phyloP scores from a whole-genome alignment of 2,888 invertebrate species.

The Drosophila nigritarsus region DNA sequence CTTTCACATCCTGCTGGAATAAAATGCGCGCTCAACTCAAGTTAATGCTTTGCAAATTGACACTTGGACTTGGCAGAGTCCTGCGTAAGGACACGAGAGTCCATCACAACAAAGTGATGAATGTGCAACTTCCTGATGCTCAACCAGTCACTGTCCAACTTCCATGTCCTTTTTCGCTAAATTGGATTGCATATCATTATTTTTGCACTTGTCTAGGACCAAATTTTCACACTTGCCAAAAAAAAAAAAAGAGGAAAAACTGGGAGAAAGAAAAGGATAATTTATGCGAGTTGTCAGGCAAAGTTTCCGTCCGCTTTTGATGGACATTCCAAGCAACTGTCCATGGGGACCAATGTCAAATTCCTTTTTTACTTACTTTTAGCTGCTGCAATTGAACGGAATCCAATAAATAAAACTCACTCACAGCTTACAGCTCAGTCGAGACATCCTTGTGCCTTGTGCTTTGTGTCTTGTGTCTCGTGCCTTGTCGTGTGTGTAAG shows the following conservation, averaged over 20 bases:
- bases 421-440: not conserved
- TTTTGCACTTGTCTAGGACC: constrained; percentile 75
- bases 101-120: constrained; percentile 77
- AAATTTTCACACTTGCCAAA: constrained; percentile 71
- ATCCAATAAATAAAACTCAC: constrained; percentile 73
- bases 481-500: constrained; percentile 53
- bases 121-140: constrained; percentile 73
- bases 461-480: constrained; percentile 6
- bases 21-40: constrained; percentile 43
- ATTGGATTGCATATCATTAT: constrained; percentile 80
- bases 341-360: constrained; percentile 50
- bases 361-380: constrained; percentile 23
- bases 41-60: constrained; percentile 77
- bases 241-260: constrained; percentile 1
- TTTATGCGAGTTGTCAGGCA: constrained; percentile 69
- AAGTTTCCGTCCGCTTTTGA: constrained; percentile 60
- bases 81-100: constrained; percentile 33
- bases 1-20: constrained; percentile 13
- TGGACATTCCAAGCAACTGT: constrained; percentile 72
- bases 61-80: constrained; percentile 54
- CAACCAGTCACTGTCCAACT: constrained; percentile 35
- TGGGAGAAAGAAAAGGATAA: constrained; percentile 66
- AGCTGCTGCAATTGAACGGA: constrained; percentile 48
- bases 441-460: constrained; percentile 18
- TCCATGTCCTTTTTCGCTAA: constrained; percentile 50